Conservation (phyloP, 1,140 invertebrate species). For the Orius insidiosus region DNA sequence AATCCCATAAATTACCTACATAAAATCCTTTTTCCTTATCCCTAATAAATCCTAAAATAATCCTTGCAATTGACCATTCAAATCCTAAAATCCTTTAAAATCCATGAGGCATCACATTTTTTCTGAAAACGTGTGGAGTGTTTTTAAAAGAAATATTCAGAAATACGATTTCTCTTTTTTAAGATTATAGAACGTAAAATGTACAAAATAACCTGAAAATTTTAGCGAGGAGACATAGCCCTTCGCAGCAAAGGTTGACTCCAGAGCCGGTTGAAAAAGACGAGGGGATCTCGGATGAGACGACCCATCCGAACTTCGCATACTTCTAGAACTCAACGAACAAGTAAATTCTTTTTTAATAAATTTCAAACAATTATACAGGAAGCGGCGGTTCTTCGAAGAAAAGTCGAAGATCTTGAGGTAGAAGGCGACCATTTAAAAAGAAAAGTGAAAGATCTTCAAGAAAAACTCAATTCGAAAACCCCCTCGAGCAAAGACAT, state of each 20-base stretch:
- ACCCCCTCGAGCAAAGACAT: slow-evolving; percentile 17
- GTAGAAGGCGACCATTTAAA: slow-evolving; percentile 55
- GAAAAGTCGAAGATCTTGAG: slow-evolving; percentile 71
- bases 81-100: too few species aligned
- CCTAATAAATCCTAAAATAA: too few species aligned
- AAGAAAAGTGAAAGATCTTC: slow-evolving; percentile 56
- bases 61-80: too few species aligned
- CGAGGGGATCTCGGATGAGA: slow-evolving; percentile 58
- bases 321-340: slow-evolving; percentile 75
- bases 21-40: too few species aligned
- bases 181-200: background rate
- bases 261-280: slow-evolving; percentile 50
- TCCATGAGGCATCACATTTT: background rate
- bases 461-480: slow-evolving; percentile 40
- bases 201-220: background rate
- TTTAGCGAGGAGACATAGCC: slow-evolving; percentile 42
- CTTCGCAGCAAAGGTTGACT: slow-evolving; percentile 31
- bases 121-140: background rate
- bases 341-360: slow-evolving; percentile 35
- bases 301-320: slow-evolving; percentile 52
- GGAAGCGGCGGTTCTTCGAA: slow-evolving; percentile 60
- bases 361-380: slow-evolving; percentile 24
- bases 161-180: slow-evolving; percentile 8
- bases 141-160: slow-evolving; percentile 7
- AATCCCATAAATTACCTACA: too few species aligned